Conservation (phyloP, 2,888 invertebrate genomes). For the Hydriomena furcata region DNA sequence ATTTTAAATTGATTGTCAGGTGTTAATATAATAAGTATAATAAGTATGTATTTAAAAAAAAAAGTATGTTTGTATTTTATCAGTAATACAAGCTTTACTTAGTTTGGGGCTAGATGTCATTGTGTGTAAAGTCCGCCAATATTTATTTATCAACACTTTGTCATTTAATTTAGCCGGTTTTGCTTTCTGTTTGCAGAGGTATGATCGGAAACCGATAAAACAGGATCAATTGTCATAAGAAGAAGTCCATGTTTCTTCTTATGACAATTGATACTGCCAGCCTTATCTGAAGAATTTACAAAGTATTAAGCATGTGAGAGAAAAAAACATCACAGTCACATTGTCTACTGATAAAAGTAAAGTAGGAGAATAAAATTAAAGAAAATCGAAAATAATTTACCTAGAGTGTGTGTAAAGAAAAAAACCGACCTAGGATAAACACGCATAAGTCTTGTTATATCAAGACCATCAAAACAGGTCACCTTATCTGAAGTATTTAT, state of each 20-base stretch:
- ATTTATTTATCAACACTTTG: background rate
- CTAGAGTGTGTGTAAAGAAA: too few species aligned
- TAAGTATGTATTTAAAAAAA: too few species aligned
- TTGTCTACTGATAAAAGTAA: background rate
- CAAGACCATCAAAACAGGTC: conserved; percentile 2
- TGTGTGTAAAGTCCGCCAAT: too few species aligned
- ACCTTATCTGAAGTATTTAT: conserved; percentile 6
- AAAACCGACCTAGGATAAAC: too few species aligned
- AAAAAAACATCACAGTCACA: background rate
- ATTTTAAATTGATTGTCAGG: background rate
- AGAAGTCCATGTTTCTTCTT: too few species aligned
- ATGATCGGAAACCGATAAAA: conserved; percentile 4
- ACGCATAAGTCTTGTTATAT: background rate
- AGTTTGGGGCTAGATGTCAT: too few species aligned
- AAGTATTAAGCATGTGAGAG: background rate
- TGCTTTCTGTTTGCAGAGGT: background rate
- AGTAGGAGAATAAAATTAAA: too few species aligned
- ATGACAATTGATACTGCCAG: background rate
- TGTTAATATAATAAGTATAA: too few species aligned
- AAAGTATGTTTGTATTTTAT: too few species aligned
- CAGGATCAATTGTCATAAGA: conserved; percentile 1
- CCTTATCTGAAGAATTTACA: conserved; percentile 11
- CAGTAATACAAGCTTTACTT: too few species aligned
- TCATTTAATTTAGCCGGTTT: background rate
- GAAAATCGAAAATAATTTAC: too few species aligned